Conservation (phyloP, 2,797 vertebrate species). For the Gephyroberyx darwinii region DNA sequence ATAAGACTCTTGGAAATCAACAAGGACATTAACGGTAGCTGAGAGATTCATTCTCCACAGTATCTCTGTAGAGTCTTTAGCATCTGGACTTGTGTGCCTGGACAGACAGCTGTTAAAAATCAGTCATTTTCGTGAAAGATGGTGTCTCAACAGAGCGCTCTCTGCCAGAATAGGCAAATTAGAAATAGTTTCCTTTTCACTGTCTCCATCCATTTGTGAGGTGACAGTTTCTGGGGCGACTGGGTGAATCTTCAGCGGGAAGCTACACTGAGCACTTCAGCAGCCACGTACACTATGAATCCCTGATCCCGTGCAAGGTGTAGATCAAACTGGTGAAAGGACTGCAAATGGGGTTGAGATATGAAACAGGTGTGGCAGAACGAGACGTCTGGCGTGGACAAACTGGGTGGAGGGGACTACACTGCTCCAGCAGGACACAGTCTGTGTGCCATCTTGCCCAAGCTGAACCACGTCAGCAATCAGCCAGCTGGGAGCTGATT, state of each 20-base stretch:
- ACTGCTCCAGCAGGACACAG: too few relatives aligned
- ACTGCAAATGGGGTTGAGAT: background rate
- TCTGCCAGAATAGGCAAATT: slow-evolving; percentile 62
- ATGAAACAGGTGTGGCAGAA: background rate
- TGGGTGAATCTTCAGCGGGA: slow-evolving; percentile 21
- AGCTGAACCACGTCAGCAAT: too few relatives aligned
- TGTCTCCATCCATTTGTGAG: slow-evolving; percentile 36
- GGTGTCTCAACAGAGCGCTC: slow-evolving; percentile 28
- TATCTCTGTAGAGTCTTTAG: background rate
- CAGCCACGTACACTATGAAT: slow-evolving; percentile 16
- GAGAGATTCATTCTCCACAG: background rate
- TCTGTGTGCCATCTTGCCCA: too few relatives aligned
- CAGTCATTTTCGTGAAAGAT: slow-evolving; percentile 59
- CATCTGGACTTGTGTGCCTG: slow-evolving; percentile 6
- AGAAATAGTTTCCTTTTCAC: slow-evolving; percentile 63
- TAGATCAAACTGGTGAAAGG: slow-evolving; percentile 1
- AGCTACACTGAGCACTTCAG: slow-evolving; percentile 16
- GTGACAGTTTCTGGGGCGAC: slow-evolving; percentile 43
- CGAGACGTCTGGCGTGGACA: too few relatives aligned
- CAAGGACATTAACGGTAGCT: background rate
- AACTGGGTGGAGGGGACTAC: too few relatives aligned
- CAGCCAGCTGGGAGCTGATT: too few relatives aligned
- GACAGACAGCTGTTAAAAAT: slow-evolving; percentile 51
- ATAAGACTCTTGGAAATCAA: background rate
- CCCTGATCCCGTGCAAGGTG: slow-evolving; percentile 9